Evolutionary conservation across 2,888 invertebrate species (phyloP).

Genomic region (Eledona agricola): DNA sequence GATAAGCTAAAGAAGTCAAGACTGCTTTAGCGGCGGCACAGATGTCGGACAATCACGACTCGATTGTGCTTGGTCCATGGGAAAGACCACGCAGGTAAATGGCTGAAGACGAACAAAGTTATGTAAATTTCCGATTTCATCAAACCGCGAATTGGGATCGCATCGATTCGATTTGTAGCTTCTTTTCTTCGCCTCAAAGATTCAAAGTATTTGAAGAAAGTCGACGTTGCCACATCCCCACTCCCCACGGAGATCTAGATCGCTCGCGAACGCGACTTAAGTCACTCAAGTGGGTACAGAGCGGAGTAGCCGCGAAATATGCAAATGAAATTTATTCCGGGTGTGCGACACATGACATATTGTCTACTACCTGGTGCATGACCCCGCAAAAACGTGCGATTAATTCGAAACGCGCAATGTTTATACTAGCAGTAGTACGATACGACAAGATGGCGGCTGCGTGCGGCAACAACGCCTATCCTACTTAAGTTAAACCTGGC

Average conservation of each 20-base stretch:
- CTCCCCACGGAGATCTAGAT: too few species aligned
- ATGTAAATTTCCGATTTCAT: constrained; percentile 9
- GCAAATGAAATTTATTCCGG: constrained; percentile 55
- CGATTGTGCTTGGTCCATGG: too few species aligned
- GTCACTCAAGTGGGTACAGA: too few species aligned
- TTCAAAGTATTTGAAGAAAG: background rate
- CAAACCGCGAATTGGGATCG: too few species aligned
- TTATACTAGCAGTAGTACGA: constrained; percentile 7
- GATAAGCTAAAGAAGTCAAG: constrained; percentile 3
- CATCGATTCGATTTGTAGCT: too few species aligned
- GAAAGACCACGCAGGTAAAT: background rate
- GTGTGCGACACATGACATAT: constrained; percentile 55
- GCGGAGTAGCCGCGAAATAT: constrained; percentile 53
- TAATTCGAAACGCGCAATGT: constrained; percentile 19
- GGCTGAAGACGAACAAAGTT: background rate
- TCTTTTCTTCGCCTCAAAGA: background rate
- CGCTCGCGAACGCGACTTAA: too few species aligned
- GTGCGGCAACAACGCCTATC: constrained; percentile 42
- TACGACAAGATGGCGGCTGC: constrained; percentile 40
- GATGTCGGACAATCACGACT: constrained; percentile 1
- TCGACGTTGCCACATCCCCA: constrained; percentile 3
- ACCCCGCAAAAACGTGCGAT: constrained; percentile 38
- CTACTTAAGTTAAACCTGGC: constrained; percentile 36
- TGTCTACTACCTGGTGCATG: constrained; percentile 45
- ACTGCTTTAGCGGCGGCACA: background rate